A percentile compares a stretch with the other conserved stretches of the same genome.
Evolutionary conservation across 2,113 vertebrate species (phyloP).

Genomic region (Phoxinus phoxinus): DNA sequence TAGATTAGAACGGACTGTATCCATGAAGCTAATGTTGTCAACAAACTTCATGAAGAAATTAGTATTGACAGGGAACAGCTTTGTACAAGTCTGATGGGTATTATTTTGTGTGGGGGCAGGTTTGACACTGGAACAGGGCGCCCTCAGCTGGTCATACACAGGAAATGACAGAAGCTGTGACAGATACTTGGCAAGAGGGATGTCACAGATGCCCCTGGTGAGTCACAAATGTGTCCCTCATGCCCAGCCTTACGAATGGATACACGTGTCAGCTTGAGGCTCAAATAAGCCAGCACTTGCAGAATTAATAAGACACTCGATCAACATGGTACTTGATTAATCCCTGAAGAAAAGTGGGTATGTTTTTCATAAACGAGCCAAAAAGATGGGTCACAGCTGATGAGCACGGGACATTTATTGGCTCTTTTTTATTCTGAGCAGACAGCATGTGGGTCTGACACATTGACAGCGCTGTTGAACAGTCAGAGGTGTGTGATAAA

Average conservation of each 20-base stretch:
- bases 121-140: neutral
- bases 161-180: neutral
- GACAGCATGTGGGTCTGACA: conserved; percentile 55
- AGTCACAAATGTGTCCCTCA: conserved; percentile 18
- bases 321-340: conserved; percentile 6
- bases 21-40: neutral
- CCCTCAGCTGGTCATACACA: conserved; percentile 36
- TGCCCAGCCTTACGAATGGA: conserved; percentile 5
- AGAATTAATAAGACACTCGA: neutral
- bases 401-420: neutral
- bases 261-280: neutral
- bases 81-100: neutral
- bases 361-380: neutral
- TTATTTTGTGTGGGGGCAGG: neutral
- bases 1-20: neutral
- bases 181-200: conserved; percentile 27
- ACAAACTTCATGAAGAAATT: neutral
- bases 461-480: conserved; percentile 44
- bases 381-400: conserved; percentile 22
- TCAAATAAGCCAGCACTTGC: neutral
- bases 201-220: conserved; percentile 31
- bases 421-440: conserved; percentile 6
- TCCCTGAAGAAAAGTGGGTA: neutral
- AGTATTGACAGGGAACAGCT: neutral
- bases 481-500: conserved; percentile 47